Evolutionary conservation across 2,113 vertebrate genomes (phyloP).

Genomic region (Coptodon bakossiorum): DNA sequence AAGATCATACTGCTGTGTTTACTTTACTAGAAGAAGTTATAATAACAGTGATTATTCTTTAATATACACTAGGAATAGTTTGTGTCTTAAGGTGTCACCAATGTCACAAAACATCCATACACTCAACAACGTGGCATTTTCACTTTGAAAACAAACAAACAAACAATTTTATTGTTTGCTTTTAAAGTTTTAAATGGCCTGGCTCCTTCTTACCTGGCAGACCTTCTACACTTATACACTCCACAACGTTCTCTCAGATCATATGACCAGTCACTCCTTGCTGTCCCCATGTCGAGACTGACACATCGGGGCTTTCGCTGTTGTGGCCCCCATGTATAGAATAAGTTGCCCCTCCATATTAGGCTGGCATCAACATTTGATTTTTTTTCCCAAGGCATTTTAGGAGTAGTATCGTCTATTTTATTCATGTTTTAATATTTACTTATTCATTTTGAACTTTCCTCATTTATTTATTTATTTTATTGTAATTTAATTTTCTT

Average conservation of each 20-base stretch:
- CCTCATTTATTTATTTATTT: not conserved
- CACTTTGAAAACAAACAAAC: not conserved
- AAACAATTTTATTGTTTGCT: not conserved
- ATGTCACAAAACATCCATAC: not conserved
- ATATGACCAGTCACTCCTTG: not conserved
- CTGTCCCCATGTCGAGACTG: not conserved
- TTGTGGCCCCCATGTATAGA: not conserved
- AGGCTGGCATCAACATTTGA: not conserved
- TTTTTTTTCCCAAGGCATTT: not conserved
- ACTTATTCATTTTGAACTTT: not conserved
- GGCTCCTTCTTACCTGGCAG: not conserved
- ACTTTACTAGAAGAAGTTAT: not conserved
- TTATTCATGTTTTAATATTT: not conserved
- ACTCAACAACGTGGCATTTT: not conserved
- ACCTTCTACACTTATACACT: not conserved
- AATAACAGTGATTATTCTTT: not conserved
- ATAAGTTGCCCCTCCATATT: not conserved
- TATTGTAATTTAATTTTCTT: not conserved
- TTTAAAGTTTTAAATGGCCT: not conserved
- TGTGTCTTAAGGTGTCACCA: not conserved
- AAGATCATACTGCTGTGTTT: not conserved
- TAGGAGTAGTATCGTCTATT: not conserved
- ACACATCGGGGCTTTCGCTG: not conserved
- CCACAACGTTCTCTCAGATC: not conserved
- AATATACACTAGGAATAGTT: fast-evolving